Evolutionary conservation across 2,113 vertebrate genomes (phyloP).

Genomic region (Antechinus flavipes): DNA sequence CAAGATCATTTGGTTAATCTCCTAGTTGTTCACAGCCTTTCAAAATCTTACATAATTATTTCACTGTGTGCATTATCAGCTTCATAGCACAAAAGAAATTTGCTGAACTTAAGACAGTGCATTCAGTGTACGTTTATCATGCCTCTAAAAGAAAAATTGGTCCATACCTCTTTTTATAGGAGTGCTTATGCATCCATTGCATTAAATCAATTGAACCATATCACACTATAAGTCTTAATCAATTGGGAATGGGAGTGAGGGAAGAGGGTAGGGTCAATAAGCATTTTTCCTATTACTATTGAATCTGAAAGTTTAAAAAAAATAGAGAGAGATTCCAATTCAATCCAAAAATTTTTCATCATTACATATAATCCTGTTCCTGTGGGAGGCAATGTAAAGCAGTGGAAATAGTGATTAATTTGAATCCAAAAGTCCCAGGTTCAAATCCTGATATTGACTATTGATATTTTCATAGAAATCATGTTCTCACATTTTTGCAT

Average conservation of each 20-base stretch:
- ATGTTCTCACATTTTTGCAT: neutral
- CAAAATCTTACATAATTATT: neutral
- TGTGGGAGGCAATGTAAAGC: neutral
- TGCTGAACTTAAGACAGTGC: neutral
- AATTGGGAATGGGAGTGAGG: neutral
- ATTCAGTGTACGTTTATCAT: neutral
- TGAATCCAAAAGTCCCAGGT: neutral
- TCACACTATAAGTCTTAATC: neutral
- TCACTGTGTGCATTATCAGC: neutral
- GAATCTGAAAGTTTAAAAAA: neutral
- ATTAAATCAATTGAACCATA: neutral
- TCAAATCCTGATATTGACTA: neutral
- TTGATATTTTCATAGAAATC: neutral
- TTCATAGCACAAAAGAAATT: constrained; percentile 33
- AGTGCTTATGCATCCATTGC: neutral
- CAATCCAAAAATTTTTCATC: neutral
- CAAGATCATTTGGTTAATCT: constrained; percentile 52
- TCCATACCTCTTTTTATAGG: neutral
- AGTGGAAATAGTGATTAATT: neutral
- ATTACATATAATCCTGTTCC: neutral
- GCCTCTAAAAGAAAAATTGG: neutral
- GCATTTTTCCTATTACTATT: neutral
- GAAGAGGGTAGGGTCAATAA: neutral
- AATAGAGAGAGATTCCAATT: neutral
- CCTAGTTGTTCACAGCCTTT: neutral